Base-by-base conservation (phyloP, 2,888 invertebrate species). In the Papilio gigon region DNA sequence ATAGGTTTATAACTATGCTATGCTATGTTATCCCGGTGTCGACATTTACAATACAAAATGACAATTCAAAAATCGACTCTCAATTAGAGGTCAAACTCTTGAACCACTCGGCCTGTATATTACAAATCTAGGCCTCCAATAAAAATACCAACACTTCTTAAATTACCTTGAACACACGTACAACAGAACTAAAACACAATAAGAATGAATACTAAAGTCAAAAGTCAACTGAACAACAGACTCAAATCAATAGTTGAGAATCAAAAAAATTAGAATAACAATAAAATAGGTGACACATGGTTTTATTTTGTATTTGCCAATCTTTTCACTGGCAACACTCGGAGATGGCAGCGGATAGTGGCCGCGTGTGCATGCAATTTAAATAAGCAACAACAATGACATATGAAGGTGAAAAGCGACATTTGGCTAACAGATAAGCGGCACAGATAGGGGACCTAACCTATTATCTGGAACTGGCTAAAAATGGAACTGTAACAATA, bases 381-480 rank as follows among this genome's bases (percentile, higher is more conserved):
- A 35, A 53, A 68, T 64, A n/a, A 12, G 42, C 22, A 17, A 40
- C 63, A 68, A 40, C 64, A 68, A 65, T 65, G 64, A 60, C 64
- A 68, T 27, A 20, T 4, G 64, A 68, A 68, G 68, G 68, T 68
- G 64, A 68, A 67, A 66, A 35, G 37, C 22, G 64, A 68, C 50
- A 68, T 68, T 68, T 65, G 64, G 68, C 60, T 53, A 40, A 60
- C 68, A 65, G 68, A 68, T 68, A 68, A 65, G 68, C 27, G 8
- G 11, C 58, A 58, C 40, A 20, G 50, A 42, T 27, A 47, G 22
- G 53, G 33, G 20, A 50, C 60, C 60, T 44, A 20, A 37, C 64
- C 40, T 20, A 17, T 27, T 65, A 65, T 65, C 65, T 33, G 9
- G 40, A 14, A 33, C 20, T n/a, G 58, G 58, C 17, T 59, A 22